Evolutionary conservation across 2,888 invertebrate genomes (phyloP).

Genomic region (Epistrophella euchroma): DNA sequence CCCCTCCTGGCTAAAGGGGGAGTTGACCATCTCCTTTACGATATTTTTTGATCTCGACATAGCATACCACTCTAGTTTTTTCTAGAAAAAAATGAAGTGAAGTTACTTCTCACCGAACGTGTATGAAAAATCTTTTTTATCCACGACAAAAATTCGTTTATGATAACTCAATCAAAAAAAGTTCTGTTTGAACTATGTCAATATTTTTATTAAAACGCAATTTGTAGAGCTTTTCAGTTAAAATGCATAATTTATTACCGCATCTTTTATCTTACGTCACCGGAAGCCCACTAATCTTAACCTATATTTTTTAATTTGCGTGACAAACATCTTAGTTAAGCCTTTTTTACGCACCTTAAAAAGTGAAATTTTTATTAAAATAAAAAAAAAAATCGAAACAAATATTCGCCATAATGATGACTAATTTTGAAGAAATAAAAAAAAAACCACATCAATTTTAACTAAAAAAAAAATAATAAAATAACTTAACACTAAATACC

Average conservation of each 20-base stretch:
- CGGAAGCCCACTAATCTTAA: conserved; percentile 4
- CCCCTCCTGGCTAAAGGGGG: no score
- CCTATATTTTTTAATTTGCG: conserved; percentile 16
- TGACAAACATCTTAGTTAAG: conserved; percentile 43
- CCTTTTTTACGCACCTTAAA: conserved; percentile 69
- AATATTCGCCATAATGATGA: conserved; percentile 52
- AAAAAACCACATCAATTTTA: not conserved
- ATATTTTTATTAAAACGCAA: no score
- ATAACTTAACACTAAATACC: conserved; percentile 36
- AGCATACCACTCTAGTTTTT: no score
- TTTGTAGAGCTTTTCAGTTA: no score
- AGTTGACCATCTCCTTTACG: no score
- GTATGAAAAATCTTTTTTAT: no score
- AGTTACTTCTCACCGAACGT: no score
- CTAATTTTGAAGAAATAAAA: conserved; percentile 34
- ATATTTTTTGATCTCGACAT: no score
- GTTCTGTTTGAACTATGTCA: no score
- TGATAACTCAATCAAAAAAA: no score
- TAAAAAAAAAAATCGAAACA: conserved; percentile 18
- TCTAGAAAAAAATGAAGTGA: no score
- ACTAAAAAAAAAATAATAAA: not conserved
- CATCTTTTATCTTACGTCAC: not conserved
- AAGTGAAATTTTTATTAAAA: conserved; percentile 69
- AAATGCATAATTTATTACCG: not conserved
- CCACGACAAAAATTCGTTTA: no score